Conservation (phyloP, 2,888 invertebrate species). For the Ceraclea dissimilis region DNA sequence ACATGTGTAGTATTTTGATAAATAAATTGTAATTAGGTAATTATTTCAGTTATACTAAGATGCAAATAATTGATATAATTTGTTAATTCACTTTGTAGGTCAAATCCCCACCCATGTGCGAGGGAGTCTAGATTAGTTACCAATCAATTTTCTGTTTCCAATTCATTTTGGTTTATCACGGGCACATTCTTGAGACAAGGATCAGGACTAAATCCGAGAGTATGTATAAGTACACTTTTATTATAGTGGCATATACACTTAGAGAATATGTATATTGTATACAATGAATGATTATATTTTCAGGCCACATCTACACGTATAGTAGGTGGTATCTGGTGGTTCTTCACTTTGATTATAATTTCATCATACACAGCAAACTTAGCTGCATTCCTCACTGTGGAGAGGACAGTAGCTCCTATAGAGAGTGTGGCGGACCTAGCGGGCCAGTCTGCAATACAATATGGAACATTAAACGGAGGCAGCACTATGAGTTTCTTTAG, state of each 20-base stretch:
- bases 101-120: conserved; percentile 62
- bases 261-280: background rate
- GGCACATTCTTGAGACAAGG: conserved; percentile 93
- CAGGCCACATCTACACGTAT: conserved; percentile 90
- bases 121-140: conserved; percentile 79
- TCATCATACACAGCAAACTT: conserved; percentile 98
- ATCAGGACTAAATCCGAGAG: conserved; percentile 87
- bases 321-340: conserved; percentile 98
- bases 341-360: conserved; percentile 96
- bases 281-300: conserved; percentile 6
- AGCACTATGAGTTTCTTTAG: conserved; percentile 97
- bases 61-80: no score
- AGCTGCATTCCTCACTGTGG: conserved; percentile 96
- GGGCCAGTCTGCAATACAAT: conserved; percentile 86
- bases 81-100: conserved; percentile 11
- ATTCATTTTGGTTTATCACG: conserved; percentile 95
- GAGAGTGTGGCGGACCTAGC: conserved; percentile 94
- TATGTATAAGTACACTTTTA: conserved; percentile 32
- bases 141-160: conserved; percentile 95
- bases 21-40: no score
- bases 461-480: conserved; percentile 89
- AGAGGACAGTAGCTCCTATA: conserved; percentile 91
- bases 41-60: no score
- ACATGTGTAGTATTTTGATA: background rate
- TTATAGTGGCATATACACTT: background rate